These are phyloP conservation scores for Elysia chlorotica DNA, from an alignment of 1,140 invertebrate genomes.

Conservation along the genomic window DNA sequence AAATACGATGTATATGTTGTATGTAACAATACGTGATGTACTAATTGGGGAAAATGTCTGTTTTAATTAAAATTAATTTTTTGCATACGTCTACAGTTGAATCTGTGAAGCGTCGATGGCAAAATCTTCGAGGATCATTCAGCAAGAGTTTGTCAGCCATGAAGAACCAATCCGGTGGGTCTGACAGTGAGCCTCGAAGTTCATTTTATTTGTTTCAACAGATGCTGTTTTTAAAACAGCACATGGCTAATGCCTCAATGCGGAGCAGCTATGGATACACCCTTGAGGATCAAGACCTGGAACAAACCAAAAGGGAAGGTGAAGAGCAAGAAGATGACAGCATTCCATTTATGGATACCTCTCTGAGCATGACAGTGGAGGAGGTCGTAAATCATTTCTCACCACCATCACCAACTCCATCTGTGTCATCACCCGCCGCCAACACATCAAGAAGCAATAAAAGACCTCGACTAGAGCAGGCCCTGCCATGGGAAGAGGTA, in stretches of 20 bases:
- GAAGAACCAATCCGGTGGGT: background rate
- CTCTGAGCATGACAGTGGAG: background rate
- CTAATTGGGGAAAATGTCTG: background rate
- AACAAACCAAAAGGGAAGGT: background rate
- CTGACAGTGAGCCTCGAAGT: background rate
- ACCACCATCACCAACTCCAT: background rate
- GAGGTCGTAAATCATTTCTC: background rate
- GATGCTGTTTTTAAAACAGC: background rate
- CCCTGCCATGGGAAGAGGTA: background rate
- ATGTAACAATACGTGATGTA: background rate
- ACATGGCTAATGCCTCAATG: background rate
- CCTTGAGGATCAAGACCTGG: background rate
- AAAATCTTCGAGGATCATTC: background rate
- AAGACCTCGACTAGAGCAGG: background rate
- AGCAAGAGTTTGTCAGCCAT: background rate
- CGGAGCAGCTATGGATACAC: background rate
- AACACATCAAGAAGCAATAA: background rate
- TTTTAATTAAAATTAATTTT: background rate
- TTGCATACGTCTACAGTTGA: background rate
- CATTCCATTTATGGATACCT: background rate
- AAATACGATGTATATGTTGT: background rate
- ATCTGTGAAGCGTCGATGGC: background rate
- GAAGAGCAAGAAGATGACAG: background rate
- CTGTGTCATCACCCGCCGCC: background rate
- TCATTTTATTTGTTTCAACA: background rate